These are phyloP conservation scores for Drosophila rubida DNA, from an alignment of 2,888 invertebrate genomes.

Conservation along the genomic window DNA sequence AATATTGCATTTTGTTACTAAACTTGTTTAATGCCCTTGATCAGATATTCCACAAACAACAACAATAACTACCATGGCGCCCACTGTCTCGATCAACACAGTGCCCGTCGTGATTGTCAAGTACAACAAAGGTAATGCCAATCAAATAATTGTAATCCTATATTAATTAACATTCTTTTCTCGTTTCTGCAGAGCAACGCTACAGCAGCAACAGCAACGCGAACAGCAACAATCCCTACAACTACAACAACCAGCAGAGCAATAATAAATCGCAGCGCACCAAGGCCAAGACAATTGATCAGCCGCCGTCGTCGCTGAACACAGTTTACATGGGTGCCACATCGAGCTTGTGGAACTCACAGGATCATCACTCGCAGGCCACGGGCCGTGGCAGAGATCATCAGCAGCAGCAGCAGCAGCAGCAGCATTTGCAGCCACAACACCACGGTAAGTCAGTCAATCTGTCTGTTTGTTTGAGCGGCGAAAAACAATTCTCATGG, in stretches of 20 bases:
- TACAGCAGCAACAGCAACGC: conserved; percentile 77
- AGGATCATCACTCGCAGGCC: conserved; percentile 74
- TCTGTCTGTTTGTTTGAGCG: conserved; percentile 14
- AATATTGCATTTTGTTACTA: no score
- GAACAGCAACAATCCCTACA: conserved; percentile 74
- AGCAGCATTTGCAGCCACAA: conserved; percentile 66
- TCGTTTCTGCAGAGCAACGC: conserved; percentile 67
- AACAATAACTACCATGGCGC: conserved; percentile 84
- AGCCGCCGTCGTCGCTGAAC: conserved; percentile 78
- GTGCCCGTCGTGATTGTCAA: conserved; percentile 82
- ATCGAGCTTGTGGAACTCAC: conserved; percentile 84
- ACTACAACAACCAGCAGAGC: conserved; percentile 61
- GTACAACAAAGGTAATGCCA: conserved; percentile 82
- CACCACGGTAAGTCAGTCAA: conserved; percentile 75
- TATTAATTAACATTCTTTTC: neutral
- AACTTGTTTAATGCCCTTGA: neutral
- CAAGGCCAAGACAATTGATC: conserved; percentile 78
- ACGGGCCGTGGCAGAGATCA: conserved; percentile 71
- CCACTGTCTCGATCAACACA: conserved; percentile 83
- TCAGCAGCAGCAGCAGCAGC: conserved; percentile 56
- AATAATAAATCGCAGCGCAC: conserved; percentile 80
- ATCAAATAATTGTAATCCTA: neutral
- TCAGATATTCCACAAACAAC: conserved; percentile 85
- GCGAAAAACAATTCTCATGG: neutral
- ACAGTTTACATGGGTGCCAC: conserved; percentile 84